Evolutionary conservation across 2,888 invertebrate species (phyloP), one percentile per base, ranked within the genome.

Genomic region (Drosophila sordidapex): DNA sequence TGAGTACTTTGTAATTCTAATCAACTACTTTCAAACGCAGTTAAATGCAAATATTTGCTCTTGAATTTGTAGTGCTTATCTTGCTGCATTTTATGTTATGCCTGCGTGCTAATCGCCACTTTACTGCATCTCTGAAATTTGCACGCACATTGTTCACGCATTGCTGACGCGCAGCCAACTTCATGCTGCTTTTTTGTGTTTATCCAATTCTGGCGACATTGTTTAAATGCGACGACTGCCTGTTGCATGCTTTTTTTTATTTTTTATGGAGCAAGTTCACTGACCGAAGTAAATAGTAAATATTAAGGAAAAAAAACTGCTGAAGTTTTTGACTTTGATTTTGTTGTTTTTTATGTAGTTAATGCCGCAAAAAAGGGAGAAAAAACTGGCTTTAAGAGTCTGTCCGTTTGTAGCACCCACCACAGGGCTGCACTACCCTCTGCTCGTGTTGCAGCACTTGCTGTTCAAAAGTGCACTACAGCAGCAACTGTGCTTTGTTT

Each of bases 401-500:
- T 1, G 27, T n/a, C 25, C 48, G 8, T n/a, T 52, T 49, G 18
- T 3, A 18, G 25, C 21, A 27, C 43, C 54, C 46, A 21, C 21
- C 46, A 46, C 21, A 2, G 21, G 21, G 25, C 31, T 33, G 31
- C 36, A 49, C 25, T 48, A 13, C n/a, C 27, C 38, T 27, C 38
- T 4, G 21, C 35, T 31, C 10, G 21, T 46, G 53, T 35, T 65
- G 31, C 49, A 27, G 21, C 27, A 74, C 68, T 70, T 57, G 29
- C 72, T 67, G 74, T 69, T n/a, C n/a, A 38, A 78, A 66, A 83
- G 89, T 83, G 84, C 83, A 88, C 87, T 78, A 77, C 87, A 71
- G 74, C 74, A 68, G 84, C 67, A 64, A 77, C 68, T 67, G 84
- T 53, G 83, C 85, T 87, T 89, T 84, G 83, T 83, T 83, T 83